These are phyloP conservation scores for Epinephelus coioides DNA, from an alignment of 2,797 vertebrate genomes.

Conservation along the genomic window DNA sequence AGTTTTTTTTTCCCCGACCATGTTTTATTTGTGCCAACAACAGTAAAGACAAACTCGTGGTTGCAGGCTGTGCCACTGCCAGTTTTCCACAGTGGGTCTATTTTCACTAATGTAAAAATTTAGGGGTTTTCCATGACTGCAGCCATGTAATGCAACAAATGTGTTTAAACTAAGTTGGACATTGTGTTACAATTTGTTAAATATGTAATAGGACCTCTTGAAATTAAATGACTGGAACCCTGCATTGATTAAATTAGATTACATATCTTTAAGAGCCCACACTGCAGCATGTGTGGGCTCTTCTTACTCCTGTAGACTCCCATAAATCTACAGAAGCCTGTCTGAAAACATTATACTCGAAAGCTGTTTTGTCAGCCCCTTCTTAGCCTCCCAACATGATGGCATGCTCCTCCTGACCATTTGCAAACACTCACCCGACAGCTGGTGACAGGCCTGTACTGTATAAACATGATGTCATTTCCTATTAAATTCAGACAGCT, in stretches of 20 bases:
- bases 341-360: not conserved
- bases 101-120: not conserved
- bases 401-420: not conserved
- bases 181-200: not conserved
- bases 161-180: not conserved
- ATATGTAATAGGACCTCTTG: not conserved
- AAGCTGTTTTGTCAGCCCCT: not conserved
- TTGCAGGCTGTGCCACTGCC: not conserved
- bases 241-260: not conserved
- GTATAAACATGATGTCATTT: not conserved
- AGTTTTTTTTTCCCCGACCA: not conserved
- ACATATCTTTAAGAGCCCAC: not conserved
- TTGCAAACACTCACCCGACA: not conserved
- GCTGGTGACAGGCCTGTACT: not conserved
- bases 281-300: not conserved
- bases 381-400: too few relatives aligned
- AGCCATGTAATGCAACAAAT: not conserved
- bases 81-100: not conserved
- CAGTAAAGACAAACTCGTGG: not conserved
- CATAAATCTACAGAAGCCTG: not conserved
- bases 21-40: constrained; percentile 2
- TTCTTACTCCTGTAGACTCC: not conserved
- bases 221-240: not conserved
- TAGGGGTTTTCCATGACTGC: not conserved
- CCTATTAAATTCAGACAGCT: not conserved